These are phyloP conservation scores for Probaryconus sp. DNA, from an alignment of 1,140 invertebrate genomes.

Conservation along the genomic window DNA sequence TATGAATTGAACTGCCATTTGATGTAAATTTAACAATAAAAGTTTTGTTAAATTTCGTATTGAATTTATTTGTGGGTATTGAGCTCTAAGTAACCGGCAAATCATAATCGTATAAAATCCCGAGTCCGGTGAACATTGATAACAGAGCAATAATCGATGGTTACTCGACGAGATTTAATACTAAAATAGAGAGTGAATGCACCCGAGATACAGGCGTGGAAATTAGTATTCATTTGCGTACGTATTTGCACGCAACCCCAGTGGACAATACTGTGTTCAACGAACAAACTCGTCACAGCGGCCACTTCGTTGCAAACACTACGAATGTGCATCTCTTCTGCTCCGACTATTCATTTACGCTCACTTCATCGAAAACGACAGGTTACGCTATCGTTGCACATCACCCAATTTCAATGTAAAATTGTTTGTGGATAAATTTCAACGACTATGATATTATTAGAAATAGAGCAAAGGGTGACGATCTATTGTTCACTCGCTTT, in stretches of 20 bases:
- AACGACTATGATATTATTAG: too few relatives aligned
- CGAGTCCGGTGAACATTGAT: constrained; percentile 33
- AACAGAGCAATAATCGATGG: constrained; percentile 46
- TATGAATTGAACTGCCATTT: too few relatives aligned
- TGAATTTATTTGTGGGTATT: too few relatives aligned
- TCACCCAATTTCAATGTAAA: too few relatives aligned
- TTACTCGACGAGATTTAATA: constrained; percentile 44
- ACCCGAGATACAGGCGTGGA: constrained; percentile 25
- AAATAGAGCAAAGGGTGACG: too few relatives aligned
- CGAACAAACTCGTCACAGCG: constrained; percentile 50
- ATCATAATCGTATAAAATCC: constrained; percentile 35
- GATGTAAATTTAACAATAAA: too few relatives aligned
- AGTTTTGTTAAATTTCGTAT: too few relatives aligned
- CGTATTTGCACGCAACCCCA: constrained; percentile 58
- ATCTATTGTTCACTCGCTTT: too few relatives aligned
- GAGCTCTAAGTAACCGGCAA: constrained; percentile 18
- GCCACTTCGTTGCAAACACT: constrained; percentile 50
- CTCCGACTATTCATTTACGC: constrained; percentile 49
- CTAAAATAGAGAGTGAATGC: too few relatives aligned
- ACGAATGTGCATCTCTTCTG: constrained; percentile 50
- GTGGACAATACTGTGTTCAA: constrained; percentile 58
- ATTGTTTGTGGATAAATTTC: too few relatives aligned
- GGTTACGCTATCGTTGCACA: too few relatives aligned
- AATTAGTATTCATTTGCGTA: constrained; percentile 69
- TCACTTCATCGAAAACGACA: constrained; percentile 34